phyloP scores from a whole-genome alignment of 2,797 vertebrate species.

The Tinamus major region DNA sequence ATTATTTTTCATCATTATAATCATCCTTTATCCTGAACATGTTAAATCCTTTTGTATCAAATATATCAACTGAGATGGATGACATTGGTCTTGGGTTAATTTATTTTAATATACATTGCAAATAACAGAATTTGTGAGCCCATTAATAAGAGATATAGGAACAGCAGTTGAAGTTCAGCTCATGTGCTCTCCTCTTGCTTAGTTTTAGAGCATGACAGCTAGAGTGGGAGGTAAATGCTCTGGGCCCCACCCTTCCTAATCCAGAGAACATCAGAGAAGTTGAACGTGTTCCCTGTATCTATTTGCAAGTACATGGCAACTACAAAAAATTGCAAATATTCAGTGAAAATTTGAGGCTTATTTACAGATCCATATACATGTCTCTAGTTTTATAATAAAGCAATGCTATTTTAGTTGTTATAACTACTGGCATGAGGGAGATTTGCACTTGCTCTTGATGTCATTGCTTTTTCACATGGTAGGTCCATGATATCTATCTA shows the following conservation, averaged over 20 bases:
- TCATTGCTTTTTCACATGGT: background rate
- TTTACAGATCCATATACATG: background rate
- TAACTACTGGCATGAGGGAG: background rate
- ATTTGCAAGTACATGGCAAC: background rate
- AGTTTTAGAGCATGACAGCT: background rate
- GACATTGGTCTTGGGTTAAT: background rate
- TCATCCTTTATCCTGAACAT: background rate
- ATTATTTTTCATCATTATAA: background rate
- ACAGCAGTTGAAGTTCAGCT: background rate
- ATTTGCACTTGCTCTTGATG: background rate
- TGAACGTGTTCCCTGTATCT: background rate
- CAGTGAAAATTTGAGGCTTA: background rate
- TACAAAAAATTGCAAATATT: background rate
- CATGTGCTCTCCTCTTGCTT: background rate
- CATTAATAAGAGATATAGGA: background rate
- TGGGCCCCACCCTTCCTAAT: background rate
- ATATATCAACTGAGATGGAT: background rate
- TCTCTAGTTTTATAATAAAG: background rate
- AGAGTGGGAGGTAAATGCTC: background rate
- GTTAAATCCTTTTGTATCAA: background rate
- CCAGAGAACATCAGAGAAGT: background rate
- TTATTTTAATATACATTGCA: background rate
- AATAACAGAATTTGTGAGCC: background rate
- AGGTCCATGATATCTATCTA: fast-evolving
- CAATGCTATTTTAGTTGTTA: background rate